Evolutionary conservation across 2,888 invertebrate genomes (phyloP), one percentile per base, ranked within the genome.

Genomic region (Lasioglossum oenotherae): DNA sequence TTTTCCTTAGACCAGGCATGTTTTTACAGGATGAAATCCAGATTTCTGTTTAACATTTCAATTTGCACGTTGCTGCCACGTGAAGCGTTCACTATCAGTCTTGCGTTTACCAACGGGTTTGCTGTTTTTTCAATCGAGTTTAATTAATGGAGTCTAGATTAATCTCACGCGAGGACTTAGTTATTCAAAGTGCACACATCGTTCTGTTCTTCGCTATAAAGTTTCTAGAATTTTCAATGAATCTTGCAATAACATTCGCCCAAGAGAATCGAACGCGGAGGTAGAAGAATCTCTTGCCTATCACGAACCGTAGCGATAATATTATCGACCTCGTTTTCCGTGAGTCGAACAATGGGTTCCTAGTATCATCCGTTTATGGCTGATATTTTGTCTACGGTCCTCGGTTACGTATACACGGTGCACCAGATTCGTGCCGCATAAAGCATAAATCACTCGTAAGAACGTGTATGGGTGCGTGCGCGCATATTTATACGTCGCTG

Each of bases 381-480:
- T 91, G 90, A 92, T 94, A 93, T 94, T 94, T 93, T 92, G 94
- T 94, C 94, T 94, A 92, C 93, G 78, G 73, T 44, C 78, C 27
- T 81, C 35, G 74, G 71, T 80, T 64, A 64, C 77, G 86, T 75
- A 83, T 87, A 87, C 87, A 89, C 87, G 78, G 79, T 38, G 78
- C 69, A 38, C 73, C 49, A 73, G 71, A 44, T 74, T 74, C 87
- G 91, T 87, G 89, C 86, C 82, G 74, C 81, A 78, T 85, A 87
- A 88, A 78, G 84, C 78, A 78, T 91, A 91, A 91, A 91, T 91
- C 91, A 89, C 75, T 74, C 53, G 46, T 67, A 69, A 49, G 69
- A 64, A 78, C 76, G 81, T 81, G 79, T 79, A 72, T 77, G 71
- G 76, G 80, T 80, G 79, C 80, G 38, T 69, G 78, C 77, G 31